phyloP scores from a whole-genome alignment of 2,113 vertebrate genomes.

The Apaloderma vittatum region DNA sequence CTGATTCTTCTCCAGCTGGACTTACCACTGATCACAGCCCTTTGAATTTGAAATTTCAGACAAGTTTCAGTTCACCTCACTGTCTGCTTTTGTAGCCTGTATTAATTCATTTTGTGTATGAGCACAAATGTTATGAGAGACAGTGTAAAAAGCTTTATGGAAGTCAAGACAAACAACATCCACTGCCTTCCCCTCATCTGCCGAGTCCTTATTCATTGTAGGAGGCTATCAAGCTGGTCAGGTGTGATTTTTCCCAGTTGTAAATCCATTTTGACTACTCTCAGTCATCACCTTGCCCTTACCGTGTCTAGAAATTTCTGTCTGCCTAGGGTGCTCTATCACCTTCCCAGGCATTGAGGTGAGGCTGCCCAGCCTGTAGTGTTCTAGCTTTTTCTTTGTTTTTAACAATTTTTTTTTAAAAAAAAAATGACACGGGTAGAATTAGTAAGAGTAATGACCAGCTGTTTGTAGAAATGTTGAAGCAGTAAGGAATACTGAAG shows the following conservation, averaged over 20 bases:
- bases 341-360: neutral
- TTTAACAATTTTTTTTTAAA: neutral
- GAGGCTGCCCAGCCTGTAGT: neutral
- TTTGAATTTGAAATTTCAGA: neutral
- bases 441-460: neutral
- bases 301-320: neutral
- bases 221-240: neutral
- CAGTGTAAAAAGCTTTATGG: neutral
- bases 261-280: neutral
- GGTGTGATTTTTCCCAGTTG: neutral
- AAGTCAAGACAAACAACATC: neutral
- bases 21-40: neutral
- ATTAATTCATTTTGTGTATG: neutral
- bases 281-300: neutral
- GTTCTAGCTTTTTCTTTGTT: neutral
- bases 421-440: neutral
- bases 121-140: neutral
- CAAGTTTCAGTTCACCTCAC: neutral
- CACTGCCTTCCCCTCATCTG: neutral
- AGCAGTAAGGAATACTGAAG: neutral
- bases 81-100: neutral
- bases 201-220: neutral
- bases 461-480: neutral
- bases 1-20: neutral
- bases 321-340: neutral